Conservation (phyloP, 2,888 invertebrate species). For the Stenodema calcarata region DNA sequence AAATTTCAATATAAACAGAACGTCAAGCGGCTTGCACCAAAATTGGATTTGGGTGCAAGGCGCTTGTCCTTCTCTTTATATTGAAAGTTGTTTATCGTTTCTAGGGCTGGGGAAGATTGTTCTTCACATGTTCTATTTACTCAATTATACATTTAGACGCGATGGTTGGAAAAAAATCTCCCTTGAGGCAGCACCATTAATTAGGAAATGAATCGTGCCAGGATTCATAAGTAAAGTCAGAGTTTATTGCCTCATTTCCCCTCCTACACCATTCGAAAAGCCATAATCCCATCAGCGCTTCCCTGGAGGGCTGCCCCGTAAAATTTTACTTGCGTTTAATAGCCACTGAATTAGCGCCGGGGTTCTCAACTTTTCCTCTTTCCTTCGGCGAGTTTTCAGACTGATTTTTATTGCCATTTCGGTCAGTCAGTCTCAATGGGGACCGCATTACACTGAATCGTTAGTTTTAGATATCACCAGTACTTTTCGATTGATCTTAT, state of each 20-base stretch:
- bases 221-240: neutral
- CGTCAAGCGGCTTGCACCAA: no score
- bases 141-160: no score
- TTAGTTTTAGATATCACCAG: no score
- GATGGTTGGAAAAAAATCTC: no score
- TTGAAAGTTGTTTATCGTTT: no score
- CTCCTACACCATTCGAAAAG: neutral
- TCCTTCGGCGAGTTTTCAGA: neutral
- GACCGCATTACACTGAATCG: no score
- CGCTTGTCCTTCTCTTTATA: no score
- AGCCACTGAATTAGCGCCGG: neutral
- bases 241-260: neutral
- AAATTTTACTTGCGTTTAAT: neutral
- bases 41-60: no score
- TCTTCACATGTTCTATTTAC: no score
- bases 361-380: neutral
- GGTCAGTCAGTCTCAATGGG: neutral
- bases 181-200: neutral
- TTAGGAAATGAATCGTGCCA: neutral
- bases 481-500: no score
- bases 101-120: no score
- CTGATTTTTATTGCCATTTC: neutral
- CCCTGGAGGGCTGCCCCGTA: neutral
- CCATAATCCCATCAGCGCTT: neutral
- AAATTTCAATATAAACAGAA: no score